Evolutionary conservation across 2,888 invertebrate genomes (phyloP), one percentile per base, ranked within the genome.

Genomic region (Chaetogeoica ovagalla): DNA sequence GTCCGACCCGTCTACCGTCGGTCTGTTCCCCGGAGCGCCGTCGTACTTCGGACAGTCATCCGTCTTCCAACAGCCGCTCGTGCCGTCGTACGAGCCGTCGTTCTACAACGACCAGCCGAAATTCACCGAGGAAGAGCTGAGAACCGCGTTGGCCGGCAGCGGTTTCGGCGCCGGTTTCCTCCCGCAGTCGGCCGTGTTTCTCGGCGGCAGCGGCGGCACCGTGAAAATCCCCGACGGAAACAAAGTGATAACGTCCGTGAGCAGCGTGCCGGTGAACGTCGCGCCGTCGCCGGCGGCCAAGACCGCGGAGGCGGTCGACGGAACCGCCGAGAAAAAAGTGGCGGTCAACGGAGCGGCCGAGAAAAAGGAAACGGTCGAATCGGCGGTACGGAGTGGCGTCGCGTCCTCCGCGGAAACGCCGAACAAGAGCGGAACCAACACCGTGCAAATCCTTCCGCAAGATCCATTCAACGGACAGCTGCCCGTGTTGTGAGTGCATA

Each of bases 381-480:
- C 59, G 17, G 48, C 48, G 48, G 39, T 23, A n/a, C 43, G 43
- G 3, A 9, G 23, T 11, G 9, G 15, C 48, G 1, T 15, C 68
- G 30, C 52, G 13, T 23, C 23, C 30, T n/a, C n/a, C n/a, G 17
- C 23, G 39, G 7, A 7, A 43, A 43, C 43, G 15, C 62, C 55
- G 13, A 55, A 70, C 9, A 79, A 63, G 19, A 71, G 2, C 9
- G 30, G 30, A 30, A 6, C 13, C 15, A 62, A 39, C 21, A 19
- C 77, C 7, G 62, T 79, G 6, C 62, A 79, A n/a, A 79, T 79
- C 21, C 8, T 79, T 4, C 63, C 21, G 0, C 55, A 79, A 1
- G 77, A 70, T 19, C 62, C 70, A 6, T 69, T 70, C 62, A 62
- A 69, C 37, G 70, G 77, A 63, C 70, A 77, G 4, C 19, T 79